phyloP scores from a whole-genome alignment of 2,888 invertebrate genomes.

The Volucella bombylans region DNA sequence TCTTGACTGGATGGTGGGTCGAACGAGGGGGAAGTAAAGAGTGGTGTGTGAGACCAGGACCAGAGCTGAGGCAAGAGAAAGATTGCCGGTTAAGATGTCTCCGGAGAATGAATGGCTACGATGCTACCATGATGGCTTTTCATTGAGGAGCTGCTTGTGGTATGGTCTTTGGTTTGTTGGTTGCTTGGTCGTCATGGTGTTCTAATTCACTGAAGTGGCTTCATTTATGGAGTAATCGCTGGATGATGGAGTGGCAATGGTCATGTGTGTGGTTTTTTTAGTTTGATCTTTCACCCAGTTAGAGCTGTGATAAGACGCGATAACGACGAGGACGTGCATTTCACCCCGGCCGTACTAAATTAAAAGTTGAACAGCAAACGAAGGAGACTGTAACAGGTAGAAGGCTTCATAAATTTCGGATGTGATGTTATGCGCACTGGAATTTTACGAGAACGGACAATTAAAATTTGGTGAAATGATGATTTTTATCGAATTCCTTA shows the following conservation, averaged over 20 bases:
- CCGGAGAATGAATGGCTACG: constrained; percentile 52
- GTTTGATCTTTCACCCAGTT: constrained; percentile 73
- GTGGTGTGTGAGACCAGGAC: not conserved
- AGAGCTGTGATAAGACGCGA: constrained; percentile 66
- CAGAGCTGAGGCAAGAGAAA: constrained; percentile 25
- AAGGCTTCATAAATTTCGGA: constrained; percentile 65
- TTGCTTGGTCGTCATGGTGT: constrained; percentile 59
- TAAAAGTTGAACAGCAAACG: constrained; percentile 34
- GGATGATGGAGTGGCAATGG: constrained; percentile 68
- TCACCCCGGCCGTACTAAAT: constrained; percentile 68
- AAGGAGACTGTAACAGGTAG: constrained; percentile 52
- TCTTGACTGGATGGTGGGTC: constrained; percentile 22
- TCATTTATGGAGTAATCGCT: constrained; percentile 67
- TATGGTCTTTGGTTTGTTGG: not conserved
- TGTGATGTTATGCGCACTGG: constrained; percentile 71
- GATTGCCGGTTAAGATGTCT: constrained; percentile 71
- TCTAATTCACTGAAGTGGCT: constrained; percentile 71
- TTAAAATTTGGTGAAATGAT: constrained; percentile 71
- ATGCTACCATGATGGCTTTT: constrained; percentile 43
- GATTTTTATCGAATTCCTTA: constrained; percentile 53
- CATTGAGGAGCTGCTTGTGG: constrained; percentile 48
- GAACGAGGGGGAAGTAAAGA: not conserved
- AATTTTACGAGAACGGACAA: constrained; percentile 69
- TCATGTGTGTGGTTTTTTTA: constrained; percentile 65
- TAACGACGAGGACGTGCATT: constrained; percentile 71